Evolutionary conservation across 2,797 vertebrate species (phyloP).

Genomic region (Epinephelus coioides): DNA sequence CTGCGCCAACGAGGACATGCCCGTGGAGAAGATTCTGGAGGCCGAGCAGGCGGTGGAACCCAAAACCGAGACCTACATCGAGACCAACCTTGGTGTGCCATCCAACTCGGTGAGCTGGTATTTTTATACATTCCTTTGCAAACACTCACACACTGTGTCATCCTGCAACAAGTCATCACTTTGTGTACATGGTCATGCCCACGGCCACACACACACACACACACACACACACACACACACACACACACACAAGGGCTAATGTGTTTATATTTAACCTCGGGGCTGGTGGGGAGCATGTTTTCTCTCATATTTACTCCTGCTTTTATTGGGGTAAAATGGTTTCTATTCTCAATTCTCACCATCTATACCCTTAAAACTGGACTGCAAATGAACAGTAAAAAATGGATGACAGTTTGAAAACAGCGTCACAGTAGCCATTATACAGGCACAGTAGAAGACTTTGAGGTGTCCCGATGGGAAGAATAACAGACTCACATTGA

Average conservation of each 20-base stretch:
- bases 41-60: slow-evolving; percentile 97
- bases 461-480: not conserved
- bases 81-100: slow-evolving; percentile 92
- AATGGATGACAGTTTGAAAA: not conserved
- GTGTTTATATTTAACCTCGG: not conserved
- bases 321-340: not conserved
- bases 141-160: slow-evolving; percentile 4
- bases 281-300: not conserved
- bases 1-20: slow-evolving; percentile 98
- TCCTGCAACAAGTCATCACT: slow-evolving; percentile 14
- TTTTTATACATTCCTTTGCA: slow-evolving; percentile 10
- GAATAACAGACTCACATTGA: not conserved
- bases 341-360: not conserved
- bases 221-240: not conserved
- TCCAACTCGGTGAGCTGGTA: slow-evolving; percentile 92
- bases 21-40: slow-evolving; percentile 98
- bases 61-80: slow-evolving; percentile 98
- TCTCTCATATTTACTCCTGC: not conserved
- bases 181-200: slow-evolving; percentile 7
- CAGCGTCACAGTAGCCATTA: not conserved
- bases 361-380: not conserved
- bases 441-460: not conserved
- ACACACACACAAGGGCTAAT: not conserved
- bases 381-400: not conserved
- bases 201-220: not conserved